Evolutionary conservation across 2,888 invertebrate genomes (phyloP).

Genomic region (Villa cingulata): DNA sequence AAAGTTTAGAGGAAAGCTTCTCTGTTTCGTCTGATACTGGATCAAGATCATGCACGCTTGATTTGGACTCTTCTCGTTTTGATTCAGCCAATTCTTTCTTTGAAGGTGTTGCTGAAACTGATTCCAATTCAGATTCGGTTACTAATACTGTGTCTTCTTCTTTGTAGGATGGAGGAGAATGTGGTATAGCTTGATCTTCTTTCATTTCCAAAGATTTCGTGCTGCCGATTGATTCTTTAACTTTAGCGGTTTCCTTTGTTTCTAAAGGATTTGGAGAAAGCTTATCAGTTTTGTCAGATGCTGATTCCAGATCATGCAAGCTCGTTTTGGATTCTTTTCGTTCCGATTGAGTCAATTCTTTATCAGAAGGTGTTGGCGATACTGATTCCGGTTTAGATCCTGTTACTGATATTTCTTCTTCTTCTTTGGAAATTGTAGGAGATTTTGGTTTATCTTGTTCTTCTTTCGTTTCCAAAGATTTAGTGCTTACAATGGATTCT

Average conservation of each 20-base stretch:
- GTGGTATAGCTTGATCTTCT: slow-evolving; percentile 8
- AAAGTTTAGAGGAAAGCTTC: slow-evolving; percentile 12
- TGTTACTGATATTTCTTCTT: slow-evolving; percentile 8
- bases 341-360: slow-evolving; percentile 1
- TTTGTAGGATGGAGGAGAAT: slow-evolving; percentile 8
- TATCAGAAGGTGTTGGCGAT: not conserved
- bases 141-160: not conserved
- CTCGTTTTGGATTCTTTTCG: slow-evolving; percentile 4
- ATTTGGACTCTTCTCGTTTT: slow-evolving; percentile 7
- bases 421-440: slow-evolving; percentile 12
- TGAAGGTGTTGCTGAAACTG: slow-evolving; percentile 3
- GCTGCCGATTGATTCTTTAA: slow-evolving; percentile 1
- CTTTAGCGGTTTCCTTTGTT: not conserved
- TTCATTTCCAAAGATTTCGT: slow-evolving; percentile 6
- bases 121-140: not conserved
- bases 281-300: not conserved
- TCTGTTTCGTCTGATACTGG: slow-evolving; percentile 16
- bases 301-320: not conserved
- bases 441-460: slow-evolving; percentile 11
- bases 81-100: slow-evolving; percentile 16
- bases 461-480: not conserved
- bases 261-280: too few relatives aligned
- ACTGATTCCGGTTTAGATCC: not conserved
- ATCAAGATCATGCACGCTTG: too few relatives aligned
- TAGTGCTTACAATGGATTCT: slow-evolving; percentile 9